Evolutionary conservation across 2,113 vertebrate genomes (phyloP).

Genomic region (Reinhardtius hippoglossoides): DNA sequence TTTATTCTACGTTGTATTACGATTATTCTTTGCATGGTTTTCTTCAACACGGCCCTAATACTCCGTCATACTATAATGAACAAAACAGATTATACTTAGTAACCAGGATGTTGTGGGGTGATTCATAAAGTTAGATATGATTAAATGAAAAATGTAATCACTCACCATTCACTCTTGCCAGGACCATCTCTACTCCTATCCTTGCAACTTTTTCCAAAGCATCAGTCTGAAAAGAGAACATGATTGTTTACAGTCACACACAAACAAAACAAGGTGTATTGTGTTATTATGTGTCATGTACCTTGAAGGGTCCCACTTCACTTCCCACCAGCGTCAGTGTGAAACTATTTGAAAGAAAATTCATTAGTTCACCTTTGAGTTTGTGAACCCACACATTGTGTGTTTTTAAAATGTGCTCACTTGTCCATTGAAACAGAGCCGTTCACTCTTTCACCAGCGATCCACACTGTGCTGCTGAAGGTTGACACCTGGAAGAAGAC

Average conservation of each 20-base stretch:
- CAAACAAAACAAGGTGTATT: background rate
- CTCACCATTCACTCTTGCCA: slow-evolving; percentile 67
- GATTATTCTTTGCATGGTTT: too few species aligned
- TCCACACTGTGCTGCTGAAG: slow-evolving; percentile 40
- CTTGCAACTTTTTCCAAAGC: background rate
- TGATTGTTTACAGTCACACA: background rate
- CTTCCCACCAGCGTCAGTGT: slow-evolving; percentile 49
- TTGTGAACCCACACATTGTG: background rate
- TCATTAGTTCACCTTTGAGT: background rate
- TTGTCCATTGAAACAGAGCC: slow-evolving; percentile 60
- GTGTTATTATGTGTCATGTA: slow-evolving; percentile 22
- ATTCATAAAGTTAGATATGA: too few species aligned
- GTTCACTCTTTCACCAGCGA: slow-evolving; percentile 41
- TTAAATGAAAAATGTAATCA: background rate
- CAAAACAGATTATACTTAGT: too few species aligned
- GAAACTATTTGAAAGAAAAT: slow-evolving; percentile 56
- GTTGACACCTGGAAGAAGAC: slow-evolving; percentile 48
- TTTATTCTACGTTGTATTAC: too few species aligned
- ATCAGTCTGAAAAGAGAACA: slow-evolving; percentile 53
- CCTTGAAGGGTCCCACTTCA: slow-evolving; percentile 73
- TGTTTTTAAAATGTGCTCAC: slow-evolving; percentile 49
- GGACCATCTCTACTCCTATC: fast-evolving
- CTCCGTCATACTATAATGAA: too few species aligned
- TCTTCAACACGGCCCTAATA: too few species aligned
- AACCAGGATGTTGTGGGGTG: too few species aligned